Evolutionary conservation across 1,140 invertebrate genomes (phyloP), one percentile per base, ranked within the genome.

Genomic region (Cyphomyrmex costatus): DNA sequence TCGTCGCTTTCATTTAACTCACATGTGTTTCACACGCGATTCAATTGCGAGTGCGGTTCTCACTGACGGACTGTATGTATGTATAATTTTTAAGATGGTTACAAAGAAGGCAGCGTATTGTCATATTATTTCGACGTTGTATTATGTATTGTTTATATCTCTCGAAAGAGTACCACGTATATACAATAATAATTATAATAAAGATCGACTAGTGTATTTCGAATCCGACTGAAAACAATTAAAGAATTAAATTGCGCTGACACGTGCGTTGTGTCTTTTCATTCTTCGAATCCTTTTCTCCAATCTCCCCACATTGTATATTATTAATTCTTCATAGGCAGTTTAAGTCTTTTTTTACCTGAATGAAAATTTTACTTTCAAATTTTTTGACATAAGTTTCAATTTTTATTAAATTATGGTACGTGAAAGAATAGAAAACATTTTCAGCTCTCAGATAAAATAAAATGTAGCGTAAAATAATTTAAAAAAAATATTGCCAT

Each of bases 141-240:
- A 74, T 83, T 83, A 83, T 76, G 90, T 90, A 89, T 92, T 92
- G 91, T 93, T 92, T 93, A 92, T 92, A 92, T 87, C 77, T 70
- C 63, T 80, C 71, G 88, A 86, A 87, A 90, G 91, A 93, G 89
- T 90, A 92, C 80, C 86, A 89, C 87, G 77, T 89, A 91, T 90
- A 90, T 90, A 92, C 88, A 88, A 91, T 92, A 89, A 91, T 90
- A 92, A 93, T 91, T 89, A 88, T 87, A 86, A 91, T 89, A 88
- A 92, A 89, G 65, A 92, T 91, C 86, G 89, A 92, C 91, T 92
- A 92, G 90, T 93, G 91, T 92, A 92, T 90, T 92, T 92, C 74
- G 90, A 93, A 92, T 90, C 90, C 89, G 92, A 93, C 92, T 93
- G 92, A 93, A 87, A 92, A 92, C 90, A 91, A 92, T 93, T 92